Percentiles rank a stretch among this genome's conserved stretches.
Evolutionary conservation across 1,140 invertebrate genomes (phyloP).

Genomic region (Sinonovacula constricta): DNA sequence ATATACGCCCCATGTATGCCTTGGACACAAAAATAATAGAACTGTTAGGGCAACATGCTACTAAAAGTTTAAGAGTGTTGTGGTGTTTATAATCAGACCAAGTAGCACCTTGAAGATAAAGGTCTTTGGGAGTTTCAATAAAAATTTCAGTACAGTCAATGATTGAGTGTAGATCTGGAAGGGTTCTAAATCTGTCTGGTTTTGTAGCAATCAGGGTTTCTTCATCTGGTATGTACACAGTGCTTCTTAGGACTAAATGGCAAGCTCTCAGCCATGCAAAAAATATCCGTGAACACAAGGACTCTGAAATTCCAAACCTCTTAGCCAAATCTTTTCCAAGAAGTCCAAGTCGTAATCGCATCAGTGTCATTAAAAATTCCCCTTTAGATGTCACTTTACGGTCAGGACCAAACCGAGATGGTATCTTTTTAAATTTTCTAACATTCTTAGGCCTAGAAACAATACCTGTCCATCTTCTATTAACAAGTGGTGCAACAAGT

Average conservation of each 20-base stretch:
- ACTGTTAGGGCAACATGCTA: slow-evolving; percentile 4
- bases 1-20: not conserved
- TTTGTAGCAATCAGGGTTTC: slow-evolving; percentile 18
- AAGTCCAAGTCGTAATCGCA: not conserved
- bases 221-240: not conserved
- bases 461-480: slow-evolving; percentile 1
- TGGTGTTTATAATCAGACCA: slow-evolving; percentile 28
- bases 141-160: not conserved
- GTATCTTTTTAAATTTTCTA: not conserved
- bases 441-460: not conserved
- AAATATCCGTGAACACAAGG: not conserved
- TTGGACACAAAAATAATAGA: not conserved
- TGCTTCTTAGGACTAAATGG: not conserved
- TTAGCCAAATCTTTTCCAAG: not conserved
- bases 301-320: not conserved
- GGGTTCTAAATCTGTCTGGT: not conserved
- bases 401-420: not conserved
- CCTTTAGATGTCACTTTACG: not conserved
- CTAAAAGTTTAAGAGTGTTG: slow-evolving; percentile 1
- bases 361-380: slow-evolving; percentile 1
- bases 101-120: slow-evolving; percentile 12
- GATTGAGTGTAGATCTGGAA: not conserved
- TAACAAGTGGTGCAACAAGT: not conserved
- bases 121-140: not conserved
- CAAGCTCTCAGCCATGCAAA: not conserved